Evolutionary conservation across 2,113 vertebrate genomes (phyloP).

Genomic region (Aix galericulata): DNA sequence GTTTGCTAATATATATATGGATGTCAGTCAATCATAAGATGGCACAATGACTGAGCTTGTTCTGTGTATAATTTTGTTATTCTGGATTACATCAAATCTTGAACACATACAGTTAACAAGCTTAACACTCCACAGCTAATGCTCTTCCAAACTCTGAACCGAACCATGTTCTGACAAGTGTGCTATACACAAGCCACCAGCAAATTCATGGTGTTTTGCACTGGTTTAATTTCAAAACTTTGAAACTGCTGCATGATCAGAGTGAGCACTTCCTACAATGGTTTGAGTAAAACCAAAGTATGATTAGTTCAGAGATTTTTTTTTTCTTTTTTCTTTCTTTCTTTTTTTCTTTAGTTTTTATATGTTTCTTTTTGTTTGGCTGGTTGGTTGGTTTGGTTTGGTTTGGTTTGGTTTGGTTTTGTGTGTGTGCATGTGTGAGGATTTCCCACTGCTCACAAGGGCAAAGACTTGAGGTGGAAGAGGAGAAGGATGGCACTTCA

Average conservation of each 20-base stretch:
- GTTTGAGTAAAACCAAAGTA: background rate
- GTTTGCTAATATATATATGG: background rate
- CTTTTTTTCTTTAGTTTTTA: too few species aligned
- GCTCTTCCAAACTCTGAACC: background rate
- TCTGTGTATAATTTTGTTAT: background rate
- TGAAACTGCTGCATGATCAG: accelerated
- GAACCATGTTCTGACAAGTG: background rate
- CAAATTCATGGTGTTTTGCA: accelerated
- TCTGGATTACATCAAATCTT: background rate
- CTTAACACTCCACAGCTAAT: background rate
- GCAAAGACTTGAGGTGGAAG: background rate
- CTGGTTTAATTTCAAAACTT: background rate
- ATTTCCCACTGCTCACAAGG: background rate
- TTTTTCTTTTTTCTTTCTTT: too few species aligned
- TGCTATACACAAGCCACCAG: background rate
- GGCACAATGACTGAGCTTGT: background rate
- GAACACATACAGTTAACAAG: background rate
- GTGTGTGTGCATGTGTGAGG: background rate
- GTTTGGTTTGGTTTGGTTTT: too few species aligned
- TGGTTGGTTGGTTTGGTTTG: too few species aligned
- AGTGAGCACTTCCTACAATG: background rate
- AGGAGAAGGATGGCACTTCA: background rate
- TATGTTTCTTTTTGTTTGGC: too few species aligned
- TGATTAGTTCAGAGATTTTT: background rate
- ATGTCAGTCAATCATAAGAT: background rate